Conservation (phyloP, 2,113 vertebrate genomes). For the Lophius piscatorius region DNA sequence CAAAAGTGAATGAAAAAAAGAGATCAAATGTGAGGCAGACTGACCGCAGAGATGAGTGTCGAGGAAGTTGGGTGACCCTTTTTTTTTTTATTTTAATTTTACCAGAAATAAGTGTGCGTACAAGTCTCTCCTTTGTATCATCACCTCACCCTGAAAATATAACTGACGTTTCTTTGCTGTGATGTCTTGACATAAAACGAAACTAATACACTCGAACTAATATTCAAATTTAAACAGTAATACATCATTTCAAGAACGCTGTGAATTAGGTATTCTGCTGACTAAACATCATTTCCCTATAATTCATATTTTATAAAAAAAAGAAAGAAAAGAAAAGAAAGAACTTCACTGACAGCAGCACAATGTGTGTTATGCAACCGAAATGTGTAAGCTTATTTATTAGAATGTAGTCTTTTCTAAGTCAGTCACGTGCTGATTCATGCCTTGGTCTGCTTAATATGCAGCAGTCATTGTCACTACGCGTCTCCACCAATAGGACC, state of each 20-base stretch:
- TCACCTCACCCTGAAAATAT: conserved; percentile 18
- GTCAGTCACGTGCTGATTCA: conserved; percentile 51
- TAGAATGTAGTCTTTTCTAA: conserved; percentile 3
- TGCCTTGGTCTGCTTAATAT: conserved; percentile 28
- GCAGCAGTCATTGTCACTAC: conserved; percentile 41
- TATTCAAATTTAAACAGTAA: background rate
- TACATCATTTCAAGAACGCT: background rate
- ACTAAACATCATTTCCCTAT: background rate
- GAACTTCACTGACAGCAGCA: no score
- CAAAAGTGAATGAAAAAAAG: conserved; percentile 39
- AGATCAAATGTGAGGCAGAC: conserved; percentile 29
- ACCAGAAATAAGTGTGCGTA: conserved; percentile 45
- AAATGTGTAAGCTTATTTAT: conserved; percentile 17
- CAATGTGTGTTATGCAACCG: background rate
- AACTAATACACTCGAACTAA: background rate
- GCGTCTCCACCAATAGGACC: conserved; percentile 45
- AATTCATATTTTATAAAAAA: no score
- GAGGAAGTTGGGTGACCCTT: conserved; percentile 69
- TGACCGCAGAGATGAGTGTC: conserved; percentile 50
- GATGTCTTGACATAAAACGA: background rate
- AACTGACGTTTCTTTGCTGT: conserved; percentile 20
- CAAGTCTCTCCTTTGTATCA: conserved; percentile 54
- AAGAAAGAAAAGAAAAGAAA: no score
- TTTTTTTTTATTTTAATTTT: conserved; percentile 11
- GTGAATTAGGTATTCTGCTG: background rate